phyloP scores from a whole-genome alignment of 1,140 invertebrate genomes.

The Brachionus rubens region DNA sequence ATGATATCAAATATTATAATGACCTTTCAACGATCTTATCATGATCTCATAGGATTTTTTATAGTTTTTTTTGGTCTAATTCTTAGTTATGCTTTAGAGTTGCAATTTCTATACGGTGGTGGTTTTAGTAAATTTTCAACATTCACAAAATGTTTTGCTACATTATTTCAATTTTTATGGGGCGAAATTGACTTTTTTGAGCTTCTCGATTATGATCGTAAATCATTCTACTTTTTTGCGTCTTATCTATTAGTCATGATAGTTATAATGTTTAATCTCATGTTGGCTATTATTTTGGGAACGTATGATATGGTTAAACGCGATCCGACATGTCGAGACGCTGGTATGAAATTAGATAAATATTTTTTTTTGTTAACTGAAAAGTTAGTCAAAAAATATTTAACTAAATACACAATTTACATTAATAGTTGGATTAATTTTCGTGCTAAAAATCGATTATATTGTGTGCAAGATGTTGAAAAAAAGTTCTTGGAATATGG shows the following conservation, averaged over 20 bases:
- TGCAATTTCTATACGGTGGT: slow-evolving; percentile 28
- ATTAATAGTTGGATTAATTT: slow-evolving; percentile 12
- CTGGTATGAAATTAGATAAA: slow-evolving; percentile 5
- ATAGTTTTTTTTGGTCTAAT: slow-evolving; percentile 15
- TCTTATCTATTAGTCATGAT: slow-evolving; percentile 20
- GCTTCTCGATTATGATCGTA: slow-evolving; percentile 1
- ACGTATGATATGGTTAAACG: slow-evolving; percentile 31
- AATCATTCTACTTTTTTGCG: slow-evolving; percentile 24
- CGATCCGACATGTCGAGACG: slow-evolving; percentile 4
- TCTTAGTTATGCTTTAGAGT: slow-evolving; percentile 19
- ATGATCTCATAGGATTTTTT: slow-evolving; percentile 31
- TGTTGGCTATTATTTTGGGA: slow-evolving; percentile 35
- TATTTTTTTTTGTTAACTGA: neutral
- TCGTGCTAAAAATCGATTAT: neutral
- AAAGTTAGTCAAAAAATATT: neutral
- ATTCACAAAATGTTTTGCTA: slow-evolving; percentile 26
- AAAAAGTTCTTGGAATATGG: slow-evolving; percentile 12
- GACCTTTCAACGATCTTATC: slow-evolving; percentile 31
- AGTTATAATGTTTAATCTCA: slow-evolving; percentile 32
- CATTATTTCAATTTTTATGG: slow-evolving; percentile 19
- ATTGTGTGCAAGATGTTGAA: slow-evolving; percentile 38
- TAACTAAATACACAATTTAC: neutral
- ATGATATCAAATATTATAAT: slow-evolving; percentile 36
- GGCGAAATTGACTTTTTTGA: slow-evolving; percentile 27
- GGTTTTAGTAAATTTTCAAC: slow-evolving; percentile 6